Percentiles rank a stretch among this genome's conserved stretches.
Conservation (phyloP, 2,888 invertebrate species). For the Drosophila limbata region DNA sequence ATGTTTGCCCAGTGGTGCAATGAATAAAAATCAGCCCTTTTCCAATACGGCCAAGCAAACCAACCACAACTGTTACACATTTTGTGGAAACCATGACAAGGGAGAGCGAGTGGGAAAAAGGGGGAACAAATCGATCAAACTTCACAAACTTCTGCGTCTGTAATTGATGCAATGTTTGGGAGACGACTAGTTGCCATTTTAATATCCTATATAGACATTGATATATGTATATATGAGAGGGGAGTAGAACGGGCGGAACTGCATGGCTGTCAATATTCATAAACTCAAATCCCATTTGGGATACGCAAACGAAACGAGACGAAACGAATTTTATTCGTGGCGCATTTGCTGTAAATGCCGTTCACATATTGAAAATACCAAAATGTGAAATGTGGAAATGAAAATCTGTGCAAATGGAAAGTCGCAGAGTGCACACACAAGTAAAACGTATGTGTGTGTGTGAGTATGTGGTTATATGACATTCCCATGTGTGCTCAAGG, state of each 20-base stretch:
- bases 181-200: conserved; percentile 19
- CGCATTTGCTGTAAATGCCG: conserved; percentile 59
- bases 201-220: conserved; percentile 15
- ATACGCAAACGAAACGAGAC: conserved; percentile 49
- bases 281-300: conserved; percentile 73
- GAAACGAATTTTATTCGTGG: conserved; percentile 69
- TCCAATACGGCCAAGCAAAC: conserved; percentile 7
- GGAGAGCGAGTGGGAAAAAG: conserved; percentile 1
- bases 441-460: conserved; percentile 7
- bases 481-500: conserved; percentile 72
- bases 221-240: conserved; percentile 8
- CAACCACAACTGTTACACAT: conserved; percentile 73
- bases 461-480: conserved; percentile 29
- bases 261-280: conserved; percentile 60
- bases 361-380: conserved; percentile 74
- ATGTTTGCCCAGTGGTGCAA: conserved; percentile 57
- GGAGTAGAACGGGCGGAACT: background rate
- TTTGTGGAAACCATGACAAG: conserved; percentile 42
- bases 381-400: conserved; percentile 74
- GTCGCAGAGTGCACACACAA: conserved; percentile 57
- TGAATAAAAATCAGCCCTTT: conserved; percentile 32
- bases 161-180: conserved; percentile 55
- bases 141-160: conserved; percentile 34
- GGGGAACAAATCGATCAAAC: conserved; percentile 75
- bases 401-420: conserved; percentile 76